These are phyloP conservation scores for Platyrinchus mystaceus DNA, from an alignment of 2,797 vertebrate genomes.

Conservation along the genomic window DNA sequence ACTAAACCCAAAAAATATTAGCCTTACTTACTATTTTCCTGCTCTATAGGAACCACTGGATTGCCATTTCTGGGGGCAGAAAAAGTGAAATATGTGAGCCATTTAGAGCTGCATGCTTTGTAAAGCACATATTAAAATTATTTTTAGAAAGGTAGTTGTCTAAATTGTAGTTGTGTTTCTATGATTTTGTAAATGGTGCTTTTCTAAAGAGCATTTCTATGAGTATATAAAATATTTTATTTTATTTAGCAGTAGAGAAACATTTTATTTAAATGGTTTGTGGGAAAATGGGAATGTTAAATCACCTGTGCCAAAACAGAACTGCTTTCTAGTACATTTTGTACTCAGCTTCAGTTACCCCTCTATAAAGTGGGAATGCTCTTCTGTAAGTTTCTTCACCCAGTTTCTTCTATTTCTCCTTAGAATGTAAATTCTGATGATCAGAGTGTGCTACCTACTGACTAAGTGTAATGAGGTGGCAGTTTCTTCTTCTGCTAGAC, in stretches of 20 bases:
- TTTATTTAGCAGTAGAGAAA: neutral
- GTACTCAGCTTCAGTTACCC: neutral
- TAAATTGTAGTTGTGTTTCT: neutral
- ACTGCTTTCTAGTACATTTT: neutral
- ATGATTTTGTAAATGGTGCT: neutral
- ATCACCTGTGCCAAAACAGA: neutral
- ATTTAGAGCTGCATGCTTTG: neutral
- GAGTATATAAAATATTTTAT: neutral
- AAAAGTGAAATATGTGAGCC: conserved; percentile 51
- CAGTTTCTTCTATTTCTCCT: neutral
- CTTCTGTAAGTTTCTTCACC: neutral
- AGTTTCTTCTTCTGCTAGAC: neutral
- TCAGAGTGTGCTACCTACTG: neutral
- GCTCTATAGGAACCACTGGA: conserved; percentile 81
- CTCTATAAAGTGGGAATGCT: neutral
- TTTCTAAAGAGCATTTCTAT: neutral
- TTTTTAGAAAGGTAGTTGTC: neutral
- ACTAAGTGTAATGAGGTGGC: neutral
- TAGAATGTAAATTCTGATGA: neutral
- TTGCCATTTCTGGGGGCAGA: conserved; percentile 82
- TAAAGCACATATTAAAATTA: conserved; percentile 13
- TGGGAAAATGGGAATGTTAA: neutral
- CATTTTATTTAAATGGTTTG: neutral
- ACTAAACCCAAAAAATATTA: neutral
- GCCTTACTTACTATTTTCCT: conserved; percentile 82